phyloP scores from a whole-genome alignment of 2,888 invertebrate genomes.

The Microplitis manilae region DNA sequence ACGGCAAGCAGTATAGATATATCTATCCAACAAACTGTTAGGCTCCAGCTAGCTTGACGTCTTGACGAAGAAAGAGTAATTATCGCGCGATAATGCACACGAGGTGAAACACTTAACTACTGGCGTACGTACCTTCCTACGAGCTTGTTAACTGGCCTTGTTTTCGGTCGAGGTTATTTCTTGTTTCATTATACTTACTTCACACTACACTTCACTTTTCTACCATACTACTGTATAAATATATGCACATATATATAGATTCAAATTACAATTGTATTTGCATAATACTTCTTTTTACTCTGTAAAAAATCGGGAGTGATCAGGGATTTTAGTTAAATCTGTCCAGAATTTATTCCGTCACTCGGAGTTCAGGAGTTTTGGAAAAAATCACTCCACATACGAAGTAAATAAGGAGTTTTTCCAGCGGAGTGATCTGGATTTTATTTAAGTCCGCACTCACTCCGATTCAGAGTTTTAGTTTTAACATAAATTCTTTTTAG shows the following conservation, averaged over 20 bases:
- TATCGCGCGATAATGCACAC: conserved; percentile 57
- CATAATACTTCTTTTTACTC: neutral
- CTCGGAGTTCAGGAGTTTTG: no score
- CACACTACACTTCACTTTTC: conserved; percentile 6
- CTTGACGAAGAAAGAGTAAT: conserved; percentile 52
- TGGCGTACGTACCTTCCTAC: conserved; percentile 6
- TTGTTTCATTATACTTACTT: neutral
- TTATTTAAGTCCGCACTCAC: no score
- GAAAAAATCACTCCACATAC: no score
- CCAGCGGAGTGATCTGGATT: no score
- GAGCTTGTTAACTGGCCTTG: conserved; percentile 30
- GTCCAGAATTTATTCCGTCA: no score
- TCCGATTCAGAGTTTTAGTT: no score
- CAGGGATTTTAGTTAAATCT: no score
- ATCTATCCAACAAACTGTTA: conserved; percentile 16
- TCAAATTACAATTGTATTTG: no score
- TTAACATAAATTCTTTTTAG: no score
- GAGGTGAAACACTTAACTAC: conserved; percentile 52
- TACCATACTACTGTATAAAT: neutral
- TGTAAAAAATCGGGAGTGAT: no score
- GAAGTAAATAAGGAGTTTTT: no score
- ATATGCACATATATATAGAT: no score
- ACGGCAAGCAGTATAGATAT: conserved; percentile 14
- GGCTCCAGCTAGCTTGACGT: conserved; percentile 39
- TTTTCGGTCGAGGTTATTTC: conserved; percentile 34